Percentiles rank a stretch among this genome's conserved stretches.
Evolutionary conservation across 2,888 invertebrate genomes (phyloP).

Genomic region (Tachina lurida): DNA sequence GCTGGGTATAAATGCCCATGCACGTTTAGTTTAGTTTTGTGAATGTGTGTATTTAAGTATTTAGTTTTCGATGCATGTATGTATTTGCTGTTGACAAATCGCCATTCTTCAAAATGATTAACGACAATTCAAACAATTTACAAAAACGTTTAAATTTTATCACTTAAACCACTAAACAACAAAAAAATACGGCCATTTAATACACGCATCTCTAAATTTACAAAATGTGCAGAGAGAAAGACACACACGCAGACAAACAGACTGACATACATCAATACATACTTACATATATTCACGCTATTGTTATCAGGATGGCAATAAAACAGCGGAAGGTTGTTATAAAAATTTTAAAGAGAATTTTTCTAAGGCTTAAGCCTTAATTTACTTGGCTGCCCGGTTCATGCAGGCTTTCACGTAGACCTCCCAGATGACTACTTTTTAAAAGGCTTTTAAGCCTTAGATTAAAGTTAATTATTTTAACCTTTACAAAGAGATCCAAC

Average conservation of each 20-base stretch:
- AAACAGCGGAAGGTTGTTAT: slow-evolving; percentile 8
- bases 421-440: no score
- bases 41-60: slow-evolving; percentile 20
- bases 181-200: slow-evolving; percentile 43
- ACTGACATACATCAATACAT: neutral
- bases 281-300: neutral
- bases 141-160: slow-evolving; percentile 67
- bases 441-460: no score
- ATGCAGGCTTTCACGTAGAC: no score
- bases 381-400: no score
- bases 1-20: neutral
- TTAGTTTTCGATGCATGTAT: slow-evolving; percentile 57
- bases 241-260: neutral
- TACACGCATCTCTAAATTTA: slow-evolving; percentile 48
- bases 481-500: no score
- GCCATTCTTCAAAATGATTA: slow-evolving; percentile 73
- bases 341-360: neutral
- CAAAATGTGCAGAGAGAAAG: neutral
- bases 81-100: slow-evolving; percentile 73
- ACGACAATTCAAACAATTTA: slow-evolving; percentile 71
- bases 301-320: neutral
- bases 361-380: no score
- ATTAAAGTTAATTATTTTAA: no score
- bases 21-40: neutral
- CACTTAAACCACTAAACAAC: slow-evolving; percentile 44